Percentiles rank a stretch among this genome's conserved stretches.
Evolutionary conservation across 2,113 vertebrate genomes (phyloP).

Genomic region (Sylvietta virens): DNA sequence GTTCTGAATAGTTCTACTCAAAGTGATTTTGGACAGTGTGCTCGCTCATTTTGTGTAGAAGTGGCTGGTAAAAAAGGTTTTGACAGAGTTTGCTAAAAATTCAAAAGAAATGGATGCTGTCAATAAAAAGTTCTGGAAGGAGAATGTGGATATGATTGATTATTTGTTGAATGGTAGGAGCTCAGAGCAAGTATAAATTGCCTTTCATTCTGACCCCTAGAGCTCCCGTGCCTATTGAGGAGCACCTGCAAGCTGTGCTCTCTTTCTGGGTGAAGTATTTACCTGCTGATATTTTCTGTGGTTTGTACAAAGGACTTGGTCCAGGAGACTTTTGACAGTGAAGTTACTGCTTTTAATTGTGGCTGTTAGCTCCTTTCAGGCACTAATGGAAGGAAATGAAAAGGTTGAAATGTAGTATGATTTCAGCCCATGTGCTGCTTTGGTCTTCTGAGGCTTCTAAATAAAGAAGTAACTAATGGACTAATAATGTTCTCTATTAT

Average conservation of each 20-base stretch:
- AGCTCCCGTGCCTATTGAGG: neutral
- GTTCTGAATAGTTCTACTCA: neutral
- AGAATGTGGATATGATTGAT: neutral
- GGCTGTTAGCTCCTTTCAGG: neutral
- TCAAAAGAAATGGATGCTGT: accelerated
- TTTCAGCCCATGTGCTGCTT: neutral
- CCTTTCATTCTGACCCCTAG: neutral
- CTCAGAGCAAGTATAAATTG: neutral
- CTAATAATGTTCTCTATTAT: constrained; percentile 59
- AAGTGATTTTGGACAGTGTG: neutral
- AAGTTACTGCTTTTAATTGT: constrained; percentile 32
- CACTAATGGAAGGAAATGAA: constrained; percentile 33
- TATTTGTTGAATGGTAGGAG: neutral
- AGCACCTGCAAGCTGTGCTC: neutral
- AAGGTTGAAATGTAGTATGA: constrained; percentile 16
- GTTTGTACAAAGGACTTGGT: neutral
- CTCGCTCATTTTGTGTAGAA: neutral
- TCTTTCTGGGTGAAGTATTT: neutral
- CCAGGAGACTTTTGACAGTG: neutral
- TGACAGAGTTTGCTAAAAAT: neutral
- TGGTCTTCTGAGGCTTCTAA: constrained; percentile 45
- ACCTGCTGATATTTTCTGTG: neutral
- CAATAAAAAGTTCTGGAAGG: neutral
- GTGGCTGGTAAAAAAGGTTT: neutral
- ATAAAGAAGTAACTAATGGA: constrained; percentile 52